Evolutionary conservation across 1,140 invertebrate genomes (phyloP).

Genomic region (Drosophila serrata): DNA sequence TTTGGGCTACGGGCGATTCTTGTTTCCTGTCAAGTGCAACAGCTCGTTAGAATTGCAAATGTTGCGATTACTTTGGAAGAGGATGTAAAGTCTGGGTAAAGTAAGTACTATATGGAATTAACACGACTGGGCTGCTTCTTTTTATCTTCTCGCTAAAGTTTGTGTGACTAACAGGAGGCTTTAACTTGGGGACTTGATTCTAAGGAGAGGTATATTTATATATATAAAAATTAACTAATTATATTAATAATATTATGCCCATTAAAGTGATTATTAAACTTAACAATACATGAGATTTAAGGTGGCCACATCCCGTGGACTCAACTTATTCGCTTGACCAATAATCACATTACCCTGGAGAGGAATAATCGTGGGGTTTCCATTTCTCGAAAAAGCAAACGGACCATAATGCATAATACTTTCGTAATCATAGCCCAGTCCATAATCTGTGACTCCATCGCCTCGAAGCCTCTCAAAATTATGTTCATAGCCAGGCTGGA

Average conservation of each 20-base stretch:
- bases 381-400: conserved; percentile 90
- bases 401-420: conserved; percentile 90
- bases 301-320: conserved; percentile 86
- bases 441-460: conserved; percentile 83
- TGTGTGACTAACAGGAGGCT: not conserved
- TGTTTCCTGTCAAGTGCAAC: conserved; percentile 66
- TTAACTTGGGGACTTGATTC: not conserved
- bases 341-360: conserved; percentile 57
- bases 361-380: conserved; percentile 89
- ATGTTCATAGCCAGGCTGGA: conserved; percentile 86
- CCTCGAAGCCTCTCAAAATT: conserved; percentile 86
- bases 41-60: conserved; percentile 71
- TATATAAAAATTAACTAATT: too few relatives aligned
- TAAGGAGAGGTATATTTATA: too few relatives aligned
- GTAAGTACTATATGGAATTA: conserved; percentile 28
- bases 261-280: too few relatives aligned
- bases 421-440: conserved; percentile 87
- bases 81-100: conserved; percentile 21
- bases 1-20: conserved; percentile 19
- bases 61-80: conserved; percentile 53
- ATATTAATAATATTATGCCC: too few relatives aligned
- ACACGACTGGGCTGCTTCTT: conserved; percentile 8
- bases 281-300: conserved; percentile 86
- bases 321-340: conserved; percentile 86
- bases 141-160: not conserved